Evolutionary conservation across 2,888 invertebrate species (phyloP).

Genomic region (Lasioglossum marginatum): DNA sequence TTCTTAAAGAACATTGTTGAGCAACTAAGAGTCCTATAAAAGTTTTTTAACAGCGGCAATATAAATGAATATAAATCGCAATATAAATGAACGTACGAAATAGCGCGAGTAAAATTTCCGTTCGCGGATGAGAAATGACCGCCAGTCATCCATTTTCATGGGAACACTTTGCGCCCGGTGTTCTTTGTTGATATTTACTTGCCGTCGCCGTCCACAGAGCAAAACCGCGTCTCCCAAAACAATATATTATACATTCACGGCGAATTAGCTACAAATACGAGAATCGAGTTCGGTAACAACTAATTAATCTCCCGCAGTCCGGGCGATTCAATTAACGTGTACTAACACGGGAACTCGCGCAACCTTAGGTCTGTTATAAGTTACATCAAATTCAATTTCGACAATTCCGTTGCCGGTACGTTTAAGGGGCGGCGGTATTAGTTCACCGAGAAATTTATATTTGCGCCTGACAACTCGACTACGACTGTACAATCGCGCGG

Average conservation of each 20-base stretch:
- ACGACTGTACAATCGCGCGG: neutral
- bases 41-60: neutral
- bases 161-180: neutral
- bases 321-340: constrained; percentile 46
- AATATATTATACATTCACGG: constrained; percentile 21
- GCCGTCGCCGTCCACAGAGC: neutral
- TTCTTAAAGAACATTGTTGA: neutral
- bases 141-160: neutral
- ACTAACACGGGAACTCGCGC: constrained; percentile 27
- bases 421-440: constrained; percentile 23
- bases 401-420: constrained; percentile 31
- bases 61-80: neutral
- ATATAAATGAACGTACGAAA: neutral
- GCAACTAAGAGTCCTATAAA: neutral
- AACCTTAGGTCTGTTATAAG: constrained; percentile 27
- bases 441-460: constrained; percentile 33
- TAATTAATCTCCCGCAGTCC: constrained; percentile 50
- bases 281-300: constrained; percentile 46
- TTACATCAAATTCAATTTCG: constrained; percentile 36
- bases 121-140: neutral
- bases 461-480: constrained; percentile 6
- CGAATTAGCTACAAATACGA: constrained; percentile 34
- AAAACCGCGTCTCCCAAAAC: constrained; percentile 1
- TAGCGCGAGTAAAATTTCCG: neutral
- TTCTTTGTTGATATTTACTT: neutral